These are phyloP conservation scores for Listrodromus nycthemerus DNA, from an alignment of 2,888 invertebrate genomes.

Conservation along the genomic window DNA sequence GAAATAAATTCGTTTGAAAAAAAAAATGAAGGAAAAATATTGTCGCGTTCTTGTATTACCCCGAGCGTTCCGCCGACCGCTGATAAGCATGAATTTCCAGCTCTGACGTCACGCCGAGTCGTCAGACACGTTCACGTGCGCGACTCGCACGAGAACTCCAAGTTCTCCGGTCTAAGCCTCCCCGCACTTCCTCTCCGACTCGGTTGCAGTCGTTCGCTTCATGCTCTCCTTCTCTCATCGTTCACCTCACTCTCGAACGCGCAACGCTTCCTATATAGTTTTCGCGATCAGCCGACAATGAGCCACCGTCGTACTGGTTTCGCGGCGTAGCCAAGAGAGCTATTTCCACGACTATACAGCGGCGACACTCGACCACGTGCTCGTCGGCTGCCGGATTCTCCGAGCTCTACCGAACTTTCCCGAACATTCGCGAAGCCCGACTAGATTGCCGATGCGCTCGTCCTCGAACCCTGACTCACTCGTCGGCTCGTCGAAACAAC, in stretches of 20 bases:
- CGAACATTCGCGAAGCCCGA: slow-evolving; percentile 43
- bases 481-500: slow-evolving; percentile 14
- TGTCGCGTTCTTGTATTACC: slow-evolving; percentile 38
- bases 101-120: slow-evolving; percentile 55
- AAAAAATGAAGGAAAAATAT: slow-evolving; percentile 16
- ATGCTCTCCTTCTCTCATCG: not conserved
- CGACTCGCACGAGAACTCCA: slow-evolving; percentile 42
- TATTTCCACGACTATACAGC: slow-evolving; percentile 72
- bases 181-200: not conserved
- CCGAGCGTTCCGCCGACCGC: slow-evolving; percentile 24
- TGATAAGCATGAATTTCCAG: slow-evolving; percentile 53
- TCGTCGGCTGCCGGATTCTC: slow-evolving; percentile 70
- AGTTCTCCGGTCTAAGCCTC: not conserved
- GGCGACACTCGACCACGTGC: slow-evolving; percentile 76
- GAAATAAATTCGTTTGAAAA: slow-evolving; percentile 20
- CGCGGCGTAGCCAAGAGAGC: slow-evolving; percentile 49
- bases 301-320: slow-evolving; percentile 45
- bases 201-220: not conserved
- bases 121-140: slow-evolving; percentile 62
- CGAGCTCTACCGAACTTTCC: slow-evolving; percentile 25
- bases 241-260: not conserved
- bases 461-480: slow-evolving; percentile 69
- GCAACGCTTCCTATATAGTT: slow-evolving; percentile 13
- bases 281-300: slow-evolving; percentile 59
- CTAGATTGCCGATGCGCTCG: slow-evolving; percentile 48